Base-by-base conservation (phyloP, 2,797 vertebrate genomes). In the Nasua narica region DNA sequence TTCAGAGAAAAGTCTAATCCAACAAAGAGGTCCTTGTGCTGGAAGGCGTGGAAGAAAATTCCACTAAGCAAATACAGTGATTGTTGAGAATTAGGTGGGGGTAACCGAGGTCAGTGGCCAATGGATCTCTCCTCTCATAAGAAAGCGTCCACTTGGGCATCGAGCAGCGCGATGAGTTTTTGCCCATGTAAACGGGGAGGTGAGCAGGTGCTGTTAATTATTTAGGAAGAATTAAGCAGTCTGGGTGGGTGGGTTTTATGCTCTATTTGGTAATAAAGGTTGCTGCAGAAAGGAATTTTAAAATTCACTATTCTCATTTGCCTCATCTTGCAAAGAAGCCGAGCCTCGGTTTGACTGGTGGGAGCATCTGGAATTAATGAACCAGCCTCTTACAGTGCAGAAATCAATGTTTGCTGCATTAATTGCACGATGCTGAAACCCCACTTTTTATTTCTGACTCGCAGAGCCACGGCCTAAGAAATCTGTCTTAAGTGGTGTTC, bases 341-440 rank as follows among this genome's bases (percentile, higher is more conserved):
- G 0, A 94, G 4, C 90, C 97, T 97, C 90, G 98, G 97, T 97
- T 87, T 96, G 97, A 96, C 98, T 98, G 48, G 96, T 96, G 62
- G 98, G 97, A 98, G 97, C 98, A 98, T 98, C 98, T 98, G 98
- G 98, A 98, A 98, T 99, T 99, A 99, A 99, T 98, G 98, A 99
- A 98, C 56, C 98, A 81, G 98, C 98, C 98, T 98, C 98, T 98
- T 97, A 98, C 97, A 23, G 89, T 8, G 94, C 98, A 98, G 97
- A 98, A 98, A 99, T 99, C 98, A 98, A 98, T 99, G 98, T 97
- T 97, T 95, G 97, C 98, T 46, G 98, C 98, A 98, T 98, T 99
- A 98, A 98, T 99, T 98, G 98, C 4, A 15, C 37, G 0, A 83
- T 96, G 96, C 97, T 94, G 19, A 54, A 98, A 97, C 97, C 97